phyloP scores from a whole-genome alignment of 2,888 invertebrate genomes.

The Acheta domesticus region DNA sequence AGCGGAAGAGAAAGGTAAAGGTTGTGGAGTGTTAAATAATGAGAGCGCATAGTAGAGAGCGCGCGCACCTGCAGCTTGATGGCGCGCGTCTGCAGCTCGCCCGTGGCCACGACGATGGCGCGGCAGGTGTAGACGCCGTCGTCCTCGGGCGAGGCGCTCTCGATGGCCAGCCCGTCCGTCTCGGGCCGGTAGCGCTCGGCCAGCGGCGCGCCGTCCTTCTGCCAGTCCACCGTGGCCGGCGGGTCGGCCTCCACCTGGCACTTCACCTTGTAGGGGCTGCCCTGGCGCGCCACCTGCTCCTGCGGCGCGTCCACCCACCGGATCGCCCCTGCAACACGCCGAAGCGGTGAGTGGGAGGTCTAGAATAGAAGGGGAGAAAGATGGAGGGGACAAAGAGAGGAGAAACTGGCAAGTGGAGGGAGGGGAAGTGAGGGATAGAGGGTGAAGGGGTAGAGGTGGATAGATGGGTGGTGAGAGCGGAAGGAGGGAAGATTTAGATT shows the following conservation, averaged over 20 bases:
- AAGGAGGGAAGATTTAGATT: too few relatives aligned
- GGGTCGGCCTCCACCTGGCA: slow-evolving; percentile 85
- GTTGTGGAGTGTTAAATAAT: too few relatives aligned
- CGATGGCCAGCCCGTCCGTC: slow-evolving; percentile 71
- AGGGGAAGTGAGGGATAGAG: not conserved
- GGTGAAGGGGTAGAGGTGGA: too few relatives aligned
- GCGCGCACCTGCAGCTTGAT: slow-evolving; percentile 79
- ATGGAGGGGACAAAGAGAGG: not conserved
- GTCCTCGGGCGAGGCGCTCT: slow-evolving; percentile 73
- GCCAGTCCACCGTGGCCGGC: slow-evolving; percentile 81
- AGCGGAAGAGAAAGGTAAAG: slow-evolving; percentile 69
- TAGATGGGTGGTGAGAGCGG: too few relatives aligned
- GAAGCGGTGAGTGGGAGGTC: slow-evolving; percentile 38
- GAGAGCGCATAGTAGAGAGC: too few relatives aligned
- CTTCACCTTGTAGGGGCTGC: slow-evolving; percentile 70
- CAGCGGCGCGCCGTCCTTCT: slow-evolving; percentile 70
- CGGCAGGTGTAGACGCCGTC: slow-evolving; percentile 84
- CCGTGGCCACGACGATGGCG: slow-evolving; percentile 78
- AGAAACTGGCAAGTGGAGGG: not conserved
- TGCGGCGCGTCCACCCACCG: slow-evolving; percentile 82
- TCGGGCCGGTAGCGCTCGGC: slow-evolving; percentile 71
- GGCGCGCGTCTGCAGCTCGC: slow-evolving; percentile 69
- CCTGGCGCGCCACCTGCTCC: slow-evolving; percentile 76
- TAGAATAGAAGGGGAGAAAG: not conserved
- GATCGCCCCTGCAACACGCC: slow-evolving; percentile 64